Conservation (phyloP, 2,888 invertebrate genomes). For the Stenchaetothrips biformis region DNA sequence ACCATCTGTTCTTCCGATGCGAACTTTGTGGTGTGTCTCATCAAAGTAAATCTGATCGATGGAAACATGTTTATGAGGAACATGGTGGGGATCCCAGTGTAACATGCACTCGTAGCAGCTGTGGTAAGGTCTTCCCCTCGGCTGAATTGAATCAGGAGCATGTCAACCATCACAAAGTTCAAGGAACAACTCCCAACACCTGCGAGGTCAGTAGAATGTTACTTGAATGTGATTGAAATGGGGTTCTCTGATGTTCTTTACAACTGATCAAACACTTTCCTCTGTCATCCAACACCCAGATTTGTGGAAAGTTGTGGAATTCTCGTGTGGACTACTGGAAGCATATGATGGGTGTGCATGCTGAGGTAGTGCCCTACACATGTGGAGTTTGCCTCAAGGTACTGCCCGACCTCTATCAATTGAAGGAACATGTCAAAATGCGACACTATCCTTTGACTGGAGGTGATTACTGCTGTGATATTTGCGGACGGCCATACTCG, state of each 20-base stretch:
- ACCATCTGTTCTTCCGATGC: slow-evolving; percentile 43
- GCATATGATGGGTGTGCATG: slow-evolving; percentile 51
- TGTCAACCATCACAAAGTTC: slow-evolving; percentile 46
- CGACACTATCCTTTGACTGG: slow-evolving; percentile 49
- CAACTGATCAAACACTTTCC: no score
- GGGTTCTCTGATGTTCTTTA: slow-evolving; percentile 36
- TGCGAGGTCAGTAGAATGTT: slow-evolving; percentile 48
- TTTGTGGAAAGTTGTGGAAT: slow-evolving; percentile 51
- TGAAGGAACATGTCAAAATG: slow-evolving; percentile 46
- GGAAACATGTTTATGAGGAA: slow-evolving; percentile 48
- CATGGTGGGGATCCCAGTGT: slow-evolving; percentile 45
- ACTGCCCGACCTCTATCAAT: slow-evolving; percentile 46
- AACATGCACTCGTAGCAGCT: slow-evolving; percentile 38
- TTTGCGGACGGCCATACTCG: slow-evolving; percentile 50
- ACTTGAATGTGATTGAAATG: slow-evolving; percentile 35
- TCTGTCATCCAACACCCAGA: slow-evolving; percentile 31
- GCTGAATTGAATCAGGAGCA: slow-evolving; percentile 48
- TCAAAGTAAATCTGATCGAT: slow-evolving; percentile 50
- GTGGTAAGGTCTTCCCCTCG: slow-evolving; percentile 47
- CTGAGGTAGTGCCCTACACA: slow-evolving; percentile 49
- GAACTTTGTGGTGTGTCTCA: slow-evolving; percentile 50
- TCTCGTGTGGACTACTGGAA: slow-evolving; percentile 52
- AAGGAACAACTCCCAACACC: slow-evolving; percentile 44
- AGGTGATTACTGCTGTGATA: slow-evolving; percentile 50
- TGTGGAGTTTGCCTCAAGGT: slow-evolving; percentile 51